Evolutionary conservation across 2,797 vertebrate species (phyloP), one percentile per base, ranked within the genome.

Genomic region (Coregonus sp.): DNA sequence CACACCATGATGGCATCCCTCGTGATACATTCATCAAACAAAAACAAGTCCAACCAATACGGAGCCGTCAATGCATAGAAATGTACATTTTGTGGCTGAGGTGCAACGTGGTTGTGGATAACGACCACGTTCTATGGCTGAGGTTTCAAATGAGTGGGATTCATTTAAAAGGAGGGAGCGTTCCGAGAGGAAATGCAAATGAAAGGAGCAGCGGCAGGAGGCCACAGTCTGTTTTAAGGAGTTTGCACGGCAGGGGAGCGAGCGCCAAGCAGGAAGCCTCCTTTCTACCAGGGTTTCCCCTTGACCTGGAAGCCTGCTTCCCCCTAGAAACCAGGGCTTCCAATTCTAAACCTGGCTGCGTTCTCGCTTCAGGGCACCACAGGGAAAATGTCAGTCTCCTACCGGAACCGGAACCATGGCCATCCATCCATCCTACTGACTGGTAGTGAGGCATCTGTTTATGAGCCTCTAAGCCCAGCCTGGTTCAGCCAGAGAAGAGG

Each of bases 371-470:
- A 25, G 25, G 25, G 25, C 25, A 25, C 25, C 25, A 25, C 25
- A 25, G 25, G 25, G 25, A 25, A 25, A 25, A 25, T 25, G 25
- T 25, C 25, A 25, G 25, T 25, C 25, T 25, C 25, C 25, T 25
- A 25, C 25, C 25, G 25, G 25, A 25, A 25, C 25, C 25, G 25
- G 25, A 25, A 25, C 25, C 25, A 25, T 25, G 25, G 25, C 25
- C 73, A 85, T 75, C 80, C 16, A 84, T 75, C 80, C 20, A 82
- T 74, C 81, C 75, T 50, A 72, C 54, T 74, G 40, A 47, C 59
- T 63, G 81, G 75, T 84, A 76, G 82, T 80, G 84, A 81, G 83
- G 85, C 75, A 80, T 84, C 80, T 14, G 59, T 63, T 61, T 63
- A 12, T 80, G 69, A 75, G 75, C 72, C 35, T 37, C 35, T 61